Conservation (phyloP, 2,113 vertebrate genomes). For the Phasianus colchicus region DNA sequence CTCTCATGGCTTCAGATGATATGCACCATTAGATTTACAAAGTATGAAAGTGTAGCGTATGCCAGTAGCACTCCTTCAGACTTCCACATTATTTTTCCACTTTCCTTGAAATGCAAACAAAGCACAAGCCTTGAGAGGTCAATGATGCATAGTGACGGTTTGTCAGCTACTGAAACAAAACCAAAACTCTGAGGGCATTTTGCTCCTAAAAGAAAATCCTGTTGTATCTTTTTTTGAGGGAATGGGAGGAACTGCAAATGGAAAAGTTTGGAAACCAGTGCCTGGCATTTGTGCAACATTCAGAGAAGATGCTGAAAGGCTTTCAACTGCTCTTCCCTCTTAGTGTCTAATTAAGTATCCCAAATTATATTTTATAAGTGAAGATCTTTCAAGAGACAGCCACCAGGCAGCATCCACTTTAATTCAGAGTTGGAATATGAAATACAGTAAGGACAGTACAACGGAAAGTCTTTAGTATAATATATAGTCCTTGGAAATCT, state of each 20-base stretch:
- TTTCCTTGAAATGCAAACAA: constrained; percentile 20
- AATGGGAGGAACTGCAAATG: background rate
- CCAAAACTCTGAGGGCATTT: background rate
- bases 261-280: background rate
- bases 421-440: background rate
- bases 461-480: background rate
- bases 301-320: background rate
- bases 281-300: background rate
- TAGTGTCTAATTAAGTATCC: background rate
- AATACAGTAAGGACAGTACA: background rate
- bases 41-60: background rate
- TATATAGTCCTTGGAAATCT: background rate
- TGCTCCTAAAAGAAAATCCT: background rate
- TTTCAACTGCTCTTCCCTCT: background rate
- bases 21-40: constrained; percentile 16
- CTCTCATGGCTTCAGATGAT: background rate
- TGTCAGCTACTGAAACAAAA: background rate
- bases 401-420: background rate
- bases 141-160: background rate
- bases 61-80: constrained; percentile 16
- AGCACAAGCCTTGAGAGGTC: constrained; percentile 30
- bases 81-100: background rate
- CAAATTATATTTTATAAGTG: background rate
- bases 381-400: background rate
- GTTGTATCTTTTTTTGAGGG: background rate